A percentile compares a stretch with the other conserved stretches of the same genome.
Evolutionary conservation across 1,140 invertebrate species (phyloP).

Genomic region (Tetramorium simillimum): DNA sequence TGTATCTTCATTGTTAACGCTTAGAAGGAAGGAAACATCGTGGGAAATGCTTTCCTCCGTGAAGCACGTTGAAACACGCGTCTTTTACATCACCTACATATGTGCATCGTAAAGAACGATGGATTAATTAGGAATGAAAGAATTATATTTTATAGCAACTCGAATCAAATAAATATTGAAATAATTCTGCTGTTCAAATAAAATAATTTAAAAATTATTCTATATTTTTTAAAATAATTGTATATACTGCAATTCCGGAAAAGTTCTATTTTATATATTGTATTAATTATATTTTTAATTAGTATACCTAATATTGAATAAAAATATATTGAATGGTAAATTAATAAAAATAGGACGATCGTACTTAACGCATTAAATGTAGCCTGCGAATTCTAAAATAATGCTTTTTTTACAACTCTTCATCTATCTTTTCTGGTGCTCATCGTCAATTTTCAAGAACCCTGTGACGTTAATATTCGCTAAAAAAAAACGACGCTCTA

Average conservation of each 20-base stretch:
- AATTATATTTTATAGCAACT: background rate
- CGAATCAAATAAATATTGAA: background rate
- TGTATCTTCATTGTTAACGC: slow-evolving; percentile 46
- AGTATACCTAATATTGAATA: background rate
- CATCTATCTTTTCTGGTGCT: background rate
- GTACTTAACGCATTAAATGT: background rate
- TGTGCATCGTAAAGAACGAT: background rate
- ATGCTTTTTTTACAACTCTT: background rate
- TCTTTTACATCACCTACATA: background rate
- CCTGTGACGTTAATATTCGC: background rate
- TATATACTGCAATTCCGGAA: background rate
- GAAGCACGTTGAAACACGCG: slow-evolving; percentile 1
- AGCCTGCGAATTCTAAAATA: background rate
- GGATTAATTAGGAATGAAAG: background rate
- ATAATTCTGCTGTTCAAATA: background rate
- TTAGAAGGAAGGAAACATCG: slow-evolving; percentile 37
- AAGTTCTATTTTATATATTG: background rate
- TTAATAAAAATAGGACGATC: too few relatives aligned
- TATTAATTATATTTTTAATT: background rate
- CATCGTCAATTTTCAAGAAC: background rate
- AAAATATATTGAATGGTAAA: background rate
- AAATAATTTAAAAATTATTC: too few relatives aligned
- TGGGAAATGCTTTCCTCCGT: slow-evolving; percentile 9
- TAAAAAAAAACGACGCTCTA: background rate
- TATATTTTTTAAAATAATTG: background rate